These are phyloP conservation scores for Terrapene triunguis DNA, from an alignment of 2,113 vertebrate species.

Conservation along the genomic window DNA sequence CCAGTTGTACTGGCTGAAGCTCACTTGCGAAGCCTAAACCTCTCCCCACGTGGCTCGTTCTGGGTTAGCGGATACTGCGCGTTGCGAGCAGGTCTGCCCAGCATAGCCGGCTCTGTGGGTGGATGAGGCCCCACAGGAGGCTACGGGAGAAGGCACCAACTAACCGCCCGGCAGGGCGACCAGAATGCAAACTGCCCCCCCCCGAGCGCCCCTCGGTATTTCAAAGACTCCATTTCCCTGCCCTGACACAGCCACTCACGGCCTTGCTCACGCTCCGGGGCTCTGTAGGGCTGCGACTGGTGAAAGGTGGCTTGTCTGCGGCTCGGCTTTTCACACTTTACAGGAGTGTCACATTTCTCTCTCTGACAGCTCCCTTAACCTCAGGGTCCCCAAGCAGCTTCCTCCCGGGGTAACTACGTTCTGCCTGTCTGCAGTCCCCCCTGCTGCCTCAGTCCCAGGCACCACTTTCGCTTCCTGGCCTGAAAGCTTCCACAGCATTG, in stretches of 20 bases:
- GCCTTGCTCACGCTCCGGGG: not conserved
- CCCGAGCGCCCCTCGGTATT: no score
- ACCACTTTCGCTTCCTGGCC: not conserved
- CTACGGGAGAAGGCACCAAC: not conserved
- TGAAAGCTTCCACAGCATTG: not conserved
- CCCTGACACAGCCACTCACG: not conserved
- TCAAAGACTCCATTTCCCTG: no score
- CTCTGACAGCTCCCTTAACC: not conserved
- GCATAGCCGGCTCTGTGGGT: no score
- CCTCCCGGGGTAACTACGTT: not conserved
- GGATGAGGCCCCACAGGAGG: not conserved
- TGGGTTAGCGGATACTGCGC: no score
- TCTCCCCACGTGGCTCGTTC: no score
- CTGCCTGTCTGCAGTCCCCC: not conserved
- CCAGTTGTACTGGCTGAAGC: no score
- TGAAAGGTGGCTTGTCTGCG: not conserved
- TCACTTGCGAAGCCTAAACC: no score
- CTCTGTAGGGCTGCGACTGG: not conserved
- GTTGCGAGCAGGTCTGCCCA: not conserved
- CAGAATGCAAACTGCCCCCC: not conserved
- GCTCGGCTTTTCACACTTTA: rapidly evolving
- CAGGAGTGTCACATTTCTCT: not conserved
- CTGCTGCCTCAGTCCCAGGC: not conserved
- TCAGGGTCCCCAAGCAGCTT: not conserved
- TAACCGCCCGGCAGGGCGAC: not conserved